Evolutionary conservation across 2,888 invertebrate species (phyloP).

Genomic region (Diplazon laetatorius): DNA sequence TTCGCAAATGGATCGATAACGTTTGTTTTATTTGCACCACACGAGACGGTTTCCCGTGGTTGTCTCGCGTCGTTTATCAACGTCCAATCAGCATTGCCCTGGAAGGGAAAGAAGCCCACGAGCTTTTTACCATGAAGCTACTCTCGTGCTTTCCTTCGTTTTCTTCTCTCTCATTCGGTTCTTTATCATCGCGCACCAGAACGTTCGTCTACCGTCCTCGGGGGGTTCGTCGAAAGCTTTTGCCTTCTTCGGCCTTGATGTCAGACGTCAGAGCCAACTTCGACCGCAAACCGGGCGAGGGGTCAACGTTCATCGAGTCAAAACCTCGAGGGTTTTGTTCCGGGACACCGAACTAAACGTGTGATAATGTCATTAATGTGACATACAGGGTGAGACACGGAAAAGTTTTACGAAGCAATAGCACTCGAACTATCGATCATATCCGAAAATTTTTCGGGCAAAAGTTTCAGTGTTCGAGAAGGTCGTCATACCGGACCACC

Average conservation of each 20-base stretch:
- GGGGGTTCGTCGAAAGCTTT: conserved; percentile 16
- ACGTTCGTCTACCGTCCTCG: neutral
- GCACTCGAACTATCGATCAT: no score
- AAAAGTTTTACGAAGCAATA: no score
- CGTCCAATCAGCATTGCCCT: conserved; percentile 77
- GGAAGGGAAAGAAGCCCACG: conserved; percentile 56
- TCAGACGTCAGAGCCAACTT: conserved; percentile 15
- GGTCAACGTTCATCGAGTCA: conserved; percentile 37
- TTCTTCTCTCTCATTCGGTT: conserved; percentile 18
- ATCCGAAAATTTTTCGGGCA: no score
- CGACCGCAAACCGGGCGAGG: conserved; percentile 21
- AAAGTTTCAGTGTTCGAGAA: no score
- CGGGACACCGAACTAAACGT: neutral
- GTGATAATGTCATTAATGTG: neutral
- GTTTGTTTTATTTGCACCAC: conserved; percentile 75
- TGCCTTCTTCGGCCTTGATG: conserved; percentile 28
- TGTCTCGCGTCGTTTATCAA: conserved; percentile 77
- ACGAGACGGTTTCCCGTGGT: conserved; percentile 45
- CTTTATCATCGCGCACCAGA: conserved; percentile 29
- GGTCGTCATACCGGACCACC: no score
- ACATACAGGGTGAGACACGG: no score
- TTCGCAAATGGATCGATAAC: conserved; percentile 73
- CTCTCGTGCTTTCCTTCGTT: conserved; percentile 16
- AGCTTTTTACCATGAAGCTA: conserved; percentile 50
- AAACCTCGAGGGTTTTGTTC: conserved; percentile 9